Evolutionary conservation across 2,888 invertebrate genomes (phyloP).

Genomic region (Nomada goodeniana): DNA sequence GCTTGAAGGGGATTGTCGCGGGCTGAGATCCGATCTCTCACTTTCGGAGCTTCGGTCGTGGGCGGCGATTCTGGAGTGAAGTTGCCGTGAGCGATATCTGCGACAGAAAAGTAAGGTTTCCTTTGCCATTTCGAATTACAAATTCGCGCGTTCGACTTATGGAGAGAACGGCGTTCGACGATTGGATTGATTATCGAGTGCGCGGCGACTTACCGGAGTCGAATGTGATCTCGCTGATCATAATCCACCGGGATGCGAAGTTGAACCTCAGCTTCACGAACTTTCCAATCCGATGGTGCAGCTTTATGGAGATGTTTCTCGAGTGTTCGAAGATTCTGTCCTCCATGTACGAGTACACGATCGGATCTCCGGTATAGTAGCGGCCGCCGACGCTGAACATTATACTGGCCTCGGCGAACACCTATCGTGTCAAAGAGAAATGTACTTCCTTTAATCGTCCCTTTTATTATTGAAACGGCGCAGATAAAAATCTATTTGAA

Average conservation of each 20-base stretch:
- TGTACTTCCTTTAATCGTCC: not conserved
- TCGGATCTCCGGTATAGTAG: conserved; percentile 91
- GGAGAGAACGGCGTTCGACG: too few species aligned
- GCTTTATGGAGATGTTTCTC: conserved; percentile 92
- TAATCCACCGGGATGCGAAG: conserved; percentile 94
- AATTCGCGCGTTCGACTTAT: not conserved
- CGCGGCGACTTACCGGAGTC: conserved; percentile 88
- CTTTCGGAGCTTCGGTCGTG: conserved; percentile 81
- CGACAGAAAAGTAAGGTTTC: conserved; percentile 55
- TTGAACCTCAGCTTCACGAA: conserved; percentile 92
- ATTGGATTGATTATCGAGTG: not conserved
- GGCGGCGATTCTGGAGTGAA: conserved; percentile 85
- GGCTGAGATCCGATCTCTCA: conserved; percentile 78
- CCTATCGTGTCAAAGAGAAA: conserved; percentile 84
- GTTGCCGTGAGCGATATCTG: conserved; percentile 86
- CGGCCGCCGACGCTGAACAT: conserved; percentile 93
- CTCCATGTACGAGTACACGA: conserved; percentile 89
- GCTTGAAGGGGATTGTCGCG: conserved; percentile 79
- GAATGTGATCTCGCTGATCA: conserved; percentile 95
- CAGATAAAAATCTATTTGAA: not conserved
- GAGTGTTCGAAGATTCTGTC: conserved; percentile 93
- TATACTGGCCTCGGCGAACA: conserved; percentile 92
- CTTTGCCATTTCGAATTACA: conserved; percentile 8
- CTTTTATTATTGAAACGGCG: not conserved
- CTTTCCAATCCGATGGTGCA: conserved; percentile 92